Evolutionary conservation across 2,113 vertebrate species (phyloP).

Genomic region (Gadus chalcogrammus): DNA sequence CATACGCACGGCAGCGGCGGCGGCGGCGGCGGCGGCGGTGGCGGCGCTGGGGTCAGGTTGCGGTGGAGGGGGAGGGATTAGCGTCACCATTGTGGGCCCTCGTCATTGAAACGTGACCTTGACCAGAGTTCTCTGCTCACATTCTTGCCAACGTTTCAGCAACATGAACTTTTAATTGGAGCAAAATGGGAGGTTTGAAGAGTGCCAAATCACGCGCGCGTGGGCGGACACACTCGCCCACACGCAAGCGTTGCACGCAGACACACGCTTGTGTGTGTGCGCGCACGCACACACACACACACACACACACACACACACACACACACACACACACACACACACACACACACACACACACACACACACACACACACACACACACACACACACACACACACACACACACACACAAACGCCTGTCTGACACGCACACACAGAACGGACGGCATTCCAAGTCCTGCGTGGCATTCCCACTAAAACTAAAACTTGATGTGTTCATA

Average conservation of each 20-base stretch:
- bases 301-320: too few species aligned
- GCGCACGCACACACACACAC: too few species aligned
- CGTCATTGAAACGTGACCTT: slow-evolving; percentile 75
- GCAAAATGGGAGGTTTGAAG: slow-evolving; percentile 60
- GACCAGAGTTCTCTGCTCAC: slow-evolving; percentile 63
- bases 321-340: too few species aligned
- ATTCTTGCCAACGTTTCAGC: slow-evolving; percentile 56
- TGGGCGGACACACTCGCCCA: not conserved
- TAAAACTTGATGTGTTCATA: slow-evolving; percentile 3
- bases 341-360: too few species aligned
- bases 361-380: too few species aligned
- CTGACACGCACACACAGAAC: not conserved
- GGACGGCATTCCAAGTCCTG: not conserved
- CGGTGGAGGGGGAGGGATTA: slow-evolving; percentile 71
- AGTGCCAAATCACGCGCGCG: slow-evolving; percentile 48
- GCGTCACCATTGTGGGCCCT: slow-evolving; percentile 68
- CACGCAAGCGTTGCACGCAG: not conserved
- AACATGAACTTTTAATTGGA: slow-evolving; percentile 66
- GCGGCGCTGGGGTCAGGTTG: slow-evolving; percentile 68
- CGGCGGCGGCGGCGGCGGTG: too few species aligned
- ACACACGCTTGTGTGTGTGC: too few species aligned
- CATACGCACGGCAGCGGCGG: slow-evolving; percentile 54
- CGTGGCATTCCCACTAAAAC: slow-evolving; percentile 44
- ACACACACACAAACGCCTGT: too few species aligned
- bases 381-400: too few species aligned